These are phyloP conservation scores for Papilio glaucus DNA, from an alignment of 1,140 invertebrate genomes.

Conservation along the genomic window DNA sequence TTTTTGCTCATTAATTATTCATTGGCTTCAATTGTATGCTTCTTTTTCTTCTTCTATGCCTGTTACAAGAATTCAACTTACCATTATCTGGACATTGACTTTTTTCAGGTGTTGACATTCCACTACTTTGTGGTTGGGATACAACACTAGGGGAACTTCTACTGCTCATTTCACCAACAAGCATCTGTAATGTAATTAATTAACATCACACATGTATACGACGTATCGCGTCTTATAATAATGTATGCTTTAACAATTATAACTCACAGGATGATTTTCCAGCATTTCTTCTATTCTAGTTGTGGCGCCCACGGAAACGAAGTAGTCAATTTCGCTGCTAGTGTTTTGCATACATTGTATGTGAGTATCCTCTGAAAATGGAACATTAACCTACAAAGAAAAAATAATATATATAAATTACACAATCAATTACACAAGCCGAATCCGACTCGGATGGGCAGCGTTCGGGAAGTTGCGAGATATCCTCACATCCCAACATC, in stretches of 20 bases:
- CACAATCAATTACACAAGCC: too few relatives aligned
- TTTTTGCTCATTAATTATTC: too few relatives aligned
- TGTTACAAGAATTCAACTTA: conserved; percentile 48
- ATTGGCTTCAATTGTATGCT: too few relatives aligned
- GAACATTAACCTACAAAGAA: conserved; percentile 12
- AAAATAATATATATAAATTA: conserved; percentile 32
- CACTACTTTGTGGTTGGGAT: conserved; percentile 69
- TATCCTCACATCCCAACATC: too few relatives aligned
- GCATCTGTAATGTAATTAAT: conserved; percentile 62
- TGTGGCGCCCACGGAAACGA: conserved; percentile 87
- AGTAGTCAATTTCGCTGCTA: conserved; percentile 89
- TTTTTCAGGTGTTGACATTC: conserved; percentile 75
- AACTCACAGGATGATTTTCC: conserved; percentile 78
- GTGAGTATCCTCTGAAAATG: conserved; percentile 80
- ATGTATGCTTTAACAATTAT: conserved; percentile 15
- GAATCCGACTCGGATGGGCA: too few relatives aligned
- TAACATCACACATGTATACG: conserved; percentile 7
- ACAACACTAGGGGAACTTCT: conserved; percentile 67
- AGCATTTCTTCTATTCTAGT: conserved; percentile 80
- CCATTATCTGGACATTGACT: conserved; percentile 65
- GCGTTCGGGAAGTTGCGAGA: too few relatives aligned
- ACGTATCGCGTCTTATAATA: conserved; percentile 19
- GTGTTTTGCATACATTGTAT: conserved; percentile 89
- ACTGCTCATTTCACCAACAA: conserved; percentile 71
- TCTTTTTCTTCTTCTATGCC: too few relatives aligned